phyloP scores from a whole-genome alignment of 1,140 invertebrate species.

The Bombus terrestris region DNA sequence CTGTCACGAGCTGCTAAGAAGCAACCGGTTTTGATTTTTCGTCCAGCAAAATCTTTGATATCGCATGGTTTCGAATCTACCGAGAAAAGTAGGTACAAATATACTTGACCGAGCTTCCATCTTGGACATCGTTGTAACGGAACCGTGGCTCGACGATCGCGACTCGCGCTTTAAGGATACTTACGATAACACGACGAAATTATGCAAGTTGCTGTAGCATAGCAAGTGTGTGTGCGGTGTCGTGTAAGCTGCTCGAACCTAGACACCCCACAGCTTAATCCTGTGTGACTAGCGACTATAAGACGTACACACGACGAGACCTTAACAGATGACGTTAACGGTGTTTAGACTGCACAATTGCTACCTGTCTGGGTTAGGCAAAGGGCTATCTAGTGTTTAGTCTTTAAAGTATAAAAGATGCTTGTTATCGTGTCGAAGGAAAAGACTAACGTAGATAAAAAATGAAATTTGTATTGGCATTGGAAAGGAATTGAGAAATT shows the following conservation, averaged over 20 bases:
- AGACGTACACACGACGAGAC: constrained; percentile 9
- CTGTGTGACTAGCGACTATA: constrained; percentile 12
- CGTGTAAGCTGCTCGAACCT: not conserved
- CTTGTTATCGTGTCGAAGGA: not conserved
- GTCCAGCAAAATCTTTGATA: not conserved
- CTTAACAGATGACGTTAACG: not conserved
- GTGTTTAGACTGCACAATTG: constrained; percentile 7
- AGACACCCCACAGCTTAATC: not conserved
- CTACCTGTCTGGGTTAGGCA: not conserved
- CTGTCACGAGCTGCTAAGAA: constrained; percentile 9
- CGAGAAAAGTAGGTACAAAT: not conserved
- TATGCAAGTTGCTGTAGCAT: not conserved
- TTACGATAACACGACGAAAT: not conserved
- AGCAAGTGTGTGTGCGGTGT: too few relatives aligned
- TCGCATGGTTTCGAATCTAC: not conserved
- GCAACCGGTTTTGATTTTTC: constrained; percentile 11
- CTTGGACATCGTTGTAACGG: not conserved
- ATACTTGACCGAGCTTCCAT: not conserved
- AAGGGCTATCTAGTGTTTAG: not conserved
- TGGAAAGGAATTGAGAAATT: not conserved
- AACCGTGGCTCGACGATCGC: not conserved
- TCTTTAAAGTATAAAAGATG: not conserved
- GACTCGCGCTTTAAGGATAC: not conserved
- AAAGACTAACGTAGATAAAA: not conserved
- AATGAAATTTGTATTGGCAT: not conserved